Evolutionary conservation across 2,797 vertebrate genomes (phyloP).

Genomic region (Chelmon rostratus): DNA sequence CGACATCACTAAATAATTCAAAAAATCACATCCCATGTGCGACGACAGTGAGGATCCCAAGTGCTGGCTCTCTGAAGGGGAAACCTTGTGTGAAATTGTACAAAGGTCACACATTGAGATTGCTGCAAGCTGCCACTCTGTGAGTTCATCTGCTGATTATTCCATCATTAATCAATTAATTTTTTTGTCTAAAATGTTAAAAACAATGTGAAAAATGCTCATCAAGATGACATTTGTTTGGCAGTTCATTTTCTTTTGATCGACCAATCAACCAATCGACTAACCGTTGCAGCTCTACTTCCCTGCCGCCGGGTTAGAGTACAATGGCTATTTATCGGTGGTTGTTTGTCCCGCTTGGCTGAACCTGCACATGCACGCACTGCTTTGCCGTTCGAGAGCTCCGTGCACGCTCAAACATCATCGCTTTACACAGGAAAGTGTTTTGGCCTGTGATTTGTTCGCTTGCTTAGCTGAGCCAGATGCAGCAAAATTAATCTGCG

Average conservation of each 20-base stretch:
- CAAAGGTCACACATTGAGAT: background rate
- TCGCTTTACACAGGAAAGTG: constrained; percentile 13
- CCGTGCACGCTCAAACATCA: background rate
- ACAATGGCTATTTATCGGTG: background rate
- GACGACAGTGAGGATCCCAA: background rate
- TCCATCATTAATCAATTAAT: no score
- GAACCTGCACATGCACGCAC: background rate
- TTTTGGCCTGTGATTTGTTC: constrained; percentile 21
- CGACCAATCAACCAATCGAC: no score
- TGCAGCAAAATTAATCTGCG: constrained; percentile 21
- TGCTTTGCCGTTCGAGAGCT: background rate
- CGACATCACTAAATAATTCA: background rate
- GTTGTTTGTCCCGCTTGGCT: constrained; percentile 15
- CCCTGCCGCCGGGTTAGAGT: background rate
- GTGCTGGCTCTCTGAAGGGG: background rate
- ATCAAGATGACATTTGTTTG: no score
- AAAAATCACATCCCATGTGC: background rate
- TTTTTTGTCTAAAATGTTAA: no score
- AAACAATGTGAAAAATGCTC: no score
- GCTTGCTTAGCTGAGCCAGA: background rate
- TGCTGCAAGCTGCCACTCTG: background rate
- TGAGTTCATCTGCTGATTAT: no score
- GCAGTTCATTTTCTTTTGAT: no score
- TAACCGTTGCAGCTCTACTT: no score
- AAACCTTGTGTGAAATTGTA: background rate